Evolutionary conservation across 2,797 vertebrate genomes (phyloP), one percentile per base, ranked within the genome.

Genomic region (Gymnothorax javanicus): DNA sequence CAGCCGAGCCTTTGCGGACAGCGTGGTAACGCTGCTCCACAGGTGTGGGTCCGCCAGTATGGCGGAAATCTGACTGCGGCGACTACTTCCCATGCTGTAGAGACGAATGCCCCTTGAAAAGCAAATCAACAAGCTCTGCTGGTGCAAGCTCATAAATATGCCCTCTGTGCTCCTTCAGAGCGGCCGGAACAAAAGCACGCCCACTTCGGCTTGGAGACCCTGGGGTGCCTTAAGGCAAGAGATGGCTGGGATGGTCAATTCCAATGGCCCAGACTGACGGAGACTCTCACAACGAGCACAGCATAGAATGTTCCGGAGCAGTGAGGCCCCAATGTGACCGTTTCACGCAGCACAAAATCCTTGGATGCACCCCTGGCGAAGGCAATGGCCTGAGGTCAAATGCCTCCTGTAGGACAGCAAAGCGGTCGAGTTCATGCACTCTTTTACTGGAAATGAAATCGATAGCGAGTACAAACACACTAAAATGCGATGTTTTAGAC

Each of bases 81-180:
- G 83, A 64, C 25, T 62, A 17, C n/a, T 59, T 62, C 60, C n/a
- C 25, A 58, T 33, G 82, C 58, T 43, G 13, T 84, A 23, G 57
- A 84, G 59, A 84, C 43, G 17, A 33, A 20, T 15, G 25, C n/a
- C 11, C 57, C 11, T 64, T 50, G 27, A 62, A 64, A 84, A 43
- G 27, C 4, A 15, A 84, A 64, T 64, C 82, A 83, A 60, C 82
- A 62, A 27, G 9, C 57, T 83, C 25, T 7, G 82, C 56, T 83
- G 9, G 25, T 60, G 25, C 33, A 83, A 62, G 57, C 33, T 84
- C n/a, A 83, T 83, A 25, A 60, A 83, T 62, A 83, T 33, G 64
- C 27, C 83, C 83, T 20, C 8, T 1, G 50, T 8, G 83, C 27
- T 17, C 83, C n/a, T 84, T 84, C 58, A 62, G n/a, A 43, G 64